A percentile compares a stretch with the other conserved stretches of the same genome.
These are phyloP conservation scores for Aythya baeri DNA, from an alignment of 2,113 vertebrate species.

Conservation along the genomic window DNA sequence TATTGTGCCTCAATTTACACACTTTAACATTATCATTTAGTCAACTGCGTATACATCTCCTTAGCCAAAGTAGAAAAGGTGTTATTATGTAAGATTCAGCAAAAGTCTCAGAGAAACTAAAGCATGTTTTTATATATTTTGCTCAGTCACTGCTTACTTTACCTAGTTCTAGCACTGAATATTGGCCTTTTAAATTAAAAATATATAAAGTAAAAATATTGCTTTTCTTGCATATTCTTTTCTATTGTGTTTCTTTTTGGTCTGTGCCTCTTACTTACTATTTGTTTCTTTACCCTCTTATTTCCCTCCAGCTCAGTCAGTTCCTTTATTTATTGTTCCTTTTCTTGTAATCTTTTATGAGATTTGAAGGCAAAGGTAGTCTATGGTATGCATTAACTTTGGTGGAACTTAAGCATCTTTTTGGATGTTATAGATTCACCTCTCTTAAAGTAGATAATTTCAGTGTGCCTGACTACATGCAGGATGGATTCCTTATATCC, in stretches of 20 bases:
- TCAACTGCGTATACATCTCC: not conserved
- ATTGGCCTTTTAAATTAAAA: not conserved
- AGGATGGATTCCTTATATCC: not conserved
- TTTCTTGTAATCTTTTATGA: not conserved
- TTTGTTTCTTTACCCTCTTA: not conserved
- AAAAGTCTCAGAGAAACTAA: not conserved
- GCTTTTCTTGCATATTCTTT: not conserved
- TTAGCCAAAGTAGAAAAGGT: not conserved
- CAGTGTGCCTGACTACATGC: fast-evolving
- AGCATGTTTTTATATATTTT: not conserved
- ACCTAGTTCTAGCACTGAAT: not conserved
- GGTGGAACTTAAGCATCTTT: not conserved
- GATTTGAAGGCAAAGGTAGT: not conserved
- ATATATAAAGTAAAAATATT: not conserved
- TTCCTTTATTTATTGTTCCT: not conserved
- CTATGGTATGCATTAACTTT: not conserved
- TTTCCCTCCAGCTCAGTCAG: not conserved
- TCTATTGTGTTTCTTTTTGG: not conserved
- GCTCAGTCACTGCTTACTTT: not conserved
- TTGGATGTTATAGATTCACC: not conserved
- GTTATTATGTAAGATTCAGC: not conserved
- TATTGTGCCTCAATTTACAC: not conserved
- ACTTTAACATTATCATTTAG: not conserved
- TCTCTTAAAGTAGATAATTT: not conserved
- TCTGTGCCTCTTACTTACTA: not conserved